Percentiles rank a stretch among this genome's conserved stretches.
Evolutionary conservation across 1,140 invertebrate species (phyloP).

Genomic region (Eupeodes corollae): DNA sequence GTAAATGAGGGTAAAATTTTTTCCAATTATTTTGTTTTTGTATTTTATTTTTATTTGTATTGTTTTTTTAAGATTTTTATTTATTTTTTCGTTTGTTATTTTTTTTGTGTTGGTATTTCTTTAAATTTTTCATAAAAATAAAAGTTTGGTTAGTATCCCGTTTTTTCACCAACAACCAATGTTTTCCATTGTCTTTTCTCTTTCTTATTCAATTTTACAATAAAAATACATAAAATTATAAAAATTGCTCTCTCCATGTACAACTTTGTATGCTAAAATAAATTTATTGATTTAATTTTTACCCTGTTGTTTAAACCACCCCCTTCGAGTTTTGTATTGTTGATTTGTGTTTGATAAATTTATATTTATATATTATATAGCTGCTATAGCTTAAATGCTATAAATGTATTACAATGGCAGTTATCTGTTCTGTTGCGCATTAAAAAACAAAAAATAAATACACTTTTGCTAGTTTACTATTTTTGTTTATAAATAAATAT

Average conservation of each 20-base stretch:
- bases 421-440: neutral
- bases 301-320: neutral
- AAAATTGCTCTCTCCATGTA: no score
- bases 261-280: neutral
- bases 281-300: neutral
- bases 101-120: neutral
- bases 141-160: neutral
- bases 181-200: no score
- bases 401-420: neutral
- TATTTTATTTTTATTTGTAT: neutral
- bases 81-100: no score
- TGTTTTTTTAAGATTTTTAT: no score
- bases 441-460: neutral
- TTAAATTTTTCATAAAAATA: neutral
- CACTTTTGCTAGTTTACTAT: neutral
- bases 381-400: neutral
- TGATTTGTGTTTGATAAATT: neutral
- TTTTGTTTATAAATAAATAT: neutral
- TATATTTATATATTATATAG: neutral
- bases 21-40: neutral
- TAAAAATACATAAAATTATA: neutral
- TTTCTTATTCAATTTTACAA: neutral
- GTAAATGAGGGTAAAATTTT: slow-evolving; percentile 16
- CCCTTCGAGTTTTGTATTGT: neutral
- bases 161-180: neutral